Evolutionary conservation across 1,140 invertebrate genomes (phyloP), one percentile per base, ranked within the genome.

Genomic region (Orchesella cincta): DNA sequence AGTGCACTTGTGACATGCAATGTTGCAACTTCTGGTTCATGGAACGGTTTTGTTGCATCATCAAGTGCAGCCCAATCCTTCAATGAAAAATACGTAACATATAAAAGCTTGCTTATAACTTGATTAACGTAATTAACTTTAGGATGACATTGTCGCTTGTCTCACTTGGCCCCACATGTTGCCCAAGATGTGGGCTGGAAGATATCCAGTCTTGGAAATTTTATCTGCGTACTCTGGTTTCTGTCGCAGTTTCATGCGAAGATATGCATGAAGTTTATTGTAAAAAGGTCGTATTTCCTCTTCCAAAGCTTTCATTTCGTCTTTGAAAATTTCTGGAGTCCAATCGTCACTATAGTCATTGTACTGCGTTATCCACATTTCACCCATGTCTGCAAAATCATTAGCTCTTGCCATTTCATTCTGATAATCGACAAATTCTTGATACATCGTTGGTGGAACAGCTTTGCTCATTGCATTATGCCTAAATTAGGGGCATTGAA

Each of bases 211-310:
- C 34, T 76, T 77, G 0, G 71, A 12, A 29, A 80, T 75, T 1
- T 77, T 39, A 0, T 74, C 34, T 0, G 23, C 5, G 31, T 76
- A 80, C n/a, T 52, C 23, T 31, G 76, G 36, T 18, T n/a, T 67
- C 33, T 67, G 26, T 33, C 89, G 86, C 18, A 98, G 85, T 76
- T 91, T 89, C 72, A 89, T 88, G 31, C 94, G 88, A 0, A 96
- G 93, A 83, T 95, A 97, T 0, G 93, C 70, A 39, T 46, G 26
- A 35, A 73, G 20, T 8, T 5, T 67, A 33, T 67, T 67, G 31
- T 67, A 67, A 28, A 31, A 29, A 31, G 62, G 62, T 31, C 62
- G 62, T 8, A 57, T 67, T 67, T 67, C 62, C 31, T 67, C 62
- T 67, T 26, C 62, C 1, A 67, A 29, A 8, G 8, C 8, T 26